Conservation (phyloP, 2,888 invertebrate genomes). For the Synanthedon myopaeformis region DNA sequence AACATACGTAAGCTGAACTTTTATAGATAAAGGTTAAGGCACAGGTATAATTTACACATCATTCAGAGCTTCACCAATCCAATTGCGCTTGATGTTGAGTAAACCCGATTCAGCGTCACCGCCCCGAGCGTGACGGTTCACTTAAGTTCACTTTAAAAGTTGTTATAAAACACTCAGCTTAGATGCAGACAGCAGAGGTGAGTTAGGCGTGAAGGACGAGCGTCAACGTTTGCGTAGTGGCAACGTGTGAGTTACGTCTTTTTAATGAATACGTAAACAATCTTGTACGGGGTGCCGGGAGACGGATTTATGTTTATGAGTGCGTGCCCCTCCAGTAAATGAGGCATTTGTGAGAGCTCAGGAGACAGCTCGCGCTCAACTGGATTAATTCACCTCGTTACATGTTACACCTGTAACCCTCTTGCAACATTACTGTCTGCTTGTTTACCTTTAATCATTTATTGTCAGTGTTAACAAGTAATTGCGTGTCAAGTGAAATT, state of each 20-base stretch:
- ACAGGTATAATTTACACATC: too few relatives aligned
- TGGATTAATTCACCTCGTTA: slow-evolving; percentile 29
- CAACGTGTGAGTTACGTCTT: slow-evolving; percentile 11
- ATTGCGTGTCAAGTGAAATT: too few relatives aligned
- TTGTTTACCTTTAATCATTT: slow-evolving; percentile 19
- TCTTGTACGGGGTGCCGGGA: slow-evolving; percentile 18
- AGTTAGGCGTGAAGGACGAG: too few relatives aligned
- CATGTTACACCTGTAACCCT: slow-evolving; percentile 15
- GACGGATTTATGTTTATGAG: slow-evolving; percentile 23
- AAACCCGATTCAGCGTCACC: too few relatives aligned
- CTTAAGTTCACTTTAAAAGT: too few relatives aligned
- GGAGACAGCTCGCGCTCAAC: slow-evolving; percentile 2
- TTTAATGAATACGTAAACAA: slow-evolving; percentile 35
- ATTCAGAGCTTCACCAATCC: too few relatives aligned
- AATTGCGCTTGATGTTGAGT: too few relatives aligned
- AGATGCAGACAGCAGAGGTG: too few relatives aligned
- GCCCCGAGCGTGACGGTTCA: too few relatives aligned
- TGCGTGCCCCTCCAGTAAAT: slow-evolving; percentile 26
- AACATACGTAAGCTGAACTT: too few relatives aligned
- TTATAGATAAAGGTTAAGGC: too few relatives aligned
- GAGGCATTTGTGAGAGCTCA: slow-evolving; percentile 8
- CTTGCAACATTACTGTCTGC: slow-evolving; percentile 12
- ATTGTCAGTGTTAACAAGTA: slow-evolving; percentile 9
- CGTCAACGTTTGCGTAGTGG: neutral
- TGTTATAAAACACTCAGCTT: too few relatives aligned